phyloP scores from a whole-genome alignment of 1,140 invertebrate genomes.

The Mesaphorura yosii region DNA sequence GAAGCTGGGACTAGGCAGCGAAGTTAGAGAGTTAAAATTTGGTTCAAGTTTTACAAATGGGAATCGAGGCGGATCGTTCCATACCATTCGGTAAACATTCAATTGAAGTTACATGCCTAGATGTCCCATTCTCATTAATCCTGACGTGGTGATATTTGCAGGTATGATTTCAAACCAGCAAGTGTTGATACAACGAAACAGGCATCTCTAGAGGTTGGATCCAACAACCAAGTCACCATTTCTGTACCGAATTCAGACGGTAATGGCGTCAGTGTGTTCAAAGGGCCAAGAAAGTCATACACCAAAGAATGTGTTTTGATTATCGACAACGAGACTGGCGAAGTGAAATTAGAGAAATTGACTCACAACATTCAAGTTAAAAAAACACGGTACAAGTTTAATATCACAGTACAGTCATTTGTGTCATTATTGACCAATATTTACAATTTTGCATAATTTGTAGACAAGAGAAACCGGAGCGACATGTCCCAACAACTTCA shows the following conservation, averaged over 20 bases:
- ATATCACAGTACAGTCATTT: not conserved
- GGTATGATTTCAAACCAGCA: conserved; percentile 92
- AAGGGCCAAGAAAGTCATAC: conserved; percentile 79
- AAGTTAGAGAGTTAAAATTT: conserved; percentile 67
- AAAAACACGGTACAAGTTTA: conserved; percentile 58
- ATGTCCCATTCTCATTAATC: not conserved
- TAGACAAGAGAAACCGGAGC: conserved; percentile 17
- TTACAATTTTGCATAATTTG: too few species aligned
- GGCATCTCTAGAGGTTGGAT: conserved; percentile 74
- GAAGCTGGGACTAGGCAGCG: conserved; percentile 58
- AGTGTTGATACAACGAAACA: conserved; percentile 84
- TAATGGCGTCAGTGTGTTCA: conserved; percentile 81
- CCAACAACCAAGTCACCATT: conserved; percentile 74
- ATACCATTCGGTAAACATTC: conserved; percentile 68
- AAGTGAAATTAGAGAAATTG: conserved; percentile 83
- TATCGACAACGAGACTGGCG: conserved; percentile 78
- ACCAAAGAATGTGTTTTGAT: conserved; percentile 90
- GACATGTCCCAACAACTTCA: too few species aligned
- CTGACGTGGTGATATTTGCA: conserved; percentile 41
- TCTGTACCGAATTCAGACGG: conserved; percentile 86
- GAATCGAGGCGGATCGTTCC: conserved; percentile 52
- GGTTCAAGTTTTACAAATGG: conserved; percentile 57
- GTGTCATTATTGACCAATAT: not conserved
- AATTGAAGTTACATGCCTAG: not conserved
- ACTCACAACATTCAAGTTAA: conserved; percentile 84